Conservation (phyloP, 2,113 vertebrate genomes). For the Cryptotis parvus region DNA sequence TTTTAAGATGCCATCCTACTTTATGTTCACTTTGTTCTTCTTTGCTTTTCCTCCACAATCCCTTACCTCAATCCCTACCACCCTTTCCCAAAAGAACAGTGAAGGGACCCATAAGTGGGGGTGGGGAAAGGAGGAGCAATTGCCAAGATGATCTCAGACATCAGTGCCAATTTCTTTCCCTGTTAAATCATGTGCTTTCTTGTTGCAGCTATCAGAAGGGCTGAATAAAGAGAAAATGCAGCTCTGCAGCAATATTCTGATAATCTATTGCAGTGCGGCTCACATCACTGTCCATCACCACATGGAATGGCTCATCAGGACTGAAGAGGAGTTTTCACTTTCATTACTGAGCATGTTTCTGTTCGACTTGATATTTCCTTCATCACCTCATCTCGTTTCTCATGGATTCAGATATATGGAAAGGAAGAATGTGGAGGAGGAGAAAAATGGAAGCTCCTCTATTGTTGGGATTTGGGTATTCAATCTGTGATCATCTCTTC, state of each 20-base stretch:
- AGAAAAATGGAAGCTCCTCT: conserved; percentile 67
- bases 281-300: conserved; percentile 70
- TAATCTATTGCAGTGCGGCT: conserved; percentile 84
- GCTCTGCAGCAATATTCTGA: conserved; percentile 81
- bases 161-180: not conserved
- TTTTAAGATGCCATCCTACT: not conserved
- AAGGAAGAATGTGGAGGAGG: conserved; percentile 76
- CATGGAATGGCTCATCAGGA: conserved; percentile 77
- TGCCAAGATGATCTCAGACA: not conserved
- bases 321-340: conserved; percentile 77
- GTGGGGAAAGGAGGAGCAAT: not conserved
- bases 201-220: conserved; percentile 89
- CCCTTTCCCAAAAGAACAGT: not conserved
- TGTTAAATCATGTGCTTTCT: conserved; percentile 77
- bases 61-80: no score
- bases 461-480: conserved; percentile 73
- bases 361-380: conserved; percentile 80
- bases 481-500: conserved; percentile 73
- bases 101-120: not conserved
- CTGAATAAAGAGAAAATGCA: conserved; percentile 80
- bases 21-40: not conserved
- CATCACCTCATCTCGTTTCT: conserved; percentile 75
- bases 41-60: not conserved
- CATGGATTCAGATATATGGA: conserved; percentile 79
- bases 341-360: conserved; percentile 68